These are phyloP conservation scores for Drosophila phalerata DNA, from an alignment of 2,888 invertebrate genomes.

Conservation along the genomic window DNA sequence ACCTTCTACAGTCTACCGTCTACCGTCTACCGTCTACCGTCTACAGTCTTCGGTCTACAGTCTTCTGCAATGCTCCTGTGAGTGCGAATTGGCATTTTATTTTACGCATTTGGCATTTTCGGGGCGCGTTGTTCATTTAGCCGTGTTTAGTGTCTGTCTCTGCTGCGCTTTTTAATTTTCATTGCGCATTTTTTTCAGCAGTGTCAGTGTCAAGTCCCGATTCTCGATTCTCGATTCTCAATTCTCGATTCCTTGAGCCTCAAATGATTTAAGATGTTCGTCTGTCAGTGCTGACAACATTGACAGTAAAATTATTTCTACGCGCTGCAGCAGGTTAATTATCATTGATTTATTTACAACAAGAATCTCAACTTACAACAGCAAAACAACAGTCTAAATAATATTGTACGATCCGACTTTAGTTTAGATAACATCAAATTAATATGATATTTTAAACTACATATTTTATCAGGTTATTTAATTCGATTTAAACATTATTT, in stretches of 20 bases:
- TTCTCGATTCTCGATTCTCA: neutral
- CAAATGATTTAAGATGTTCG: conserved; percentile 81
- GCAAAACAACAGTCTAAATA: neutral
- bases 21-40: conserved; percentile 1
- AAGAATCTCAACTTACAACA: conserved; percentile 15
- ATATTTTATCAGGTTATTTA: neutral
- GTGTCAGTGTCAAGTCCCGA: conserved; percentile 38
- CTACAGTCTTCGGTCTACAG: neutral
- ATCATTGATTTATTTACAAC: conserved; percentile 79
- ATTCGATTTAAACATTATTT: conserved; percentile 1
- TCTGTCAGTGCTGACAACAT: conserved; percentile 76
- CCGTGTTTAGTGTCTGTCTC: conserved; percentile 71
- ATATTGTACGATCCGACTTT: neutral
- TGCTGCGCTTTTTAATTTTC: conserved; percentile 76
- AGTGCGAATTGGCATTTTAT: conserved; percentile 79
- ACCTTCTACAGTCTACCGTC: neutral
- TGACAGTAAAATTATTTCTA: conserved; percentile 81
- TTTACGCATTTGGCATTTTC: conserved; percentile 77
- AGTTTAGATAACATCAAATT: neutral
- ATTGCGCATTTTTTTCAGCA: conserved; percentile 32
- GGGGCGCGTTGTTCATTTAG: conserved; percentile 74
- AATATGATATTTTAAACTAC: neutral
- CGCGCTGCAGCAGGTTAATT: conserved; percentile 77
- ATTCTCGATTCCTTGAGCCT: conserved; percentile 4
- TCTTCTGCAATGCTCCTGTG: conserved; percentile 11